Percentiles rank a stretch among this genome's conserved stretches.
Conservation (phyloP, 2,888 invertebrate species). For the Plebejus argus region DNA sequence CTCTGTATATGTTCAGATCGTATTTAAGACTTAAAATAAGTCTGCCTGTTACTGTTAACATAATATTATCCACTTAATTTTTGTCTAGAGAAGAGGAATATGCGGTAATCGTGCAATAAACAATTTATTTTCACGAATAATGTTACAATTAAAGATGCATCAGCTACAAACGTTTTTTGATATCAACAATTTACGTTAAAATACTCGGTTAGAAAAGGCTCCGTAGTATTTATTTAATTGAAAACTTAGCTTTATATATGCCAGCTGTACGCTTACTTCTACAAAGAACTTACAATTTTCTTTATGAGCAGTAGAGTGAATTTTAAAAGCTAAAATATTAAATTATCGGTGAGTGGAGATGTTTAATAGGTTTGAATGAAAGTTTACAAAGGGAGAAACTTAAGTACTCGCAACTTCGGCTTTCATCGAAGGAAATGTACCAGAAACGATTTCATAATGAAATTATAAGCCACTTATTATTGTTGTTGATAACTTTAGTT, state of each 20-base stretch:
- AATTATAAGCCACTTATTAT: constrained; percentile 6
- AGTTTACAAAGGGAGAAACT: constrained; percentile 13
- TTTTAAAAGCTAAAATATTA: background rate
- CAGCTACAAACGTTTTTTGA: too few relatives aligned
- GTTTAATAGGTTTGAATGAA: background rate
- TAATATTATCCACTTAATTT: too few relatives aligned
- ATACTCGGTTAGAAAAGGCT: too few relatives aligned
- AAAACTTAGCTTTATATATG: background rate
- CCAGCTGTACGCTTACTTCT: background rate
- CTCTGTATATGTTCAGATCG: too few relatives aligned
- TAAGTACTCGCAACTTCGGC: background rate
- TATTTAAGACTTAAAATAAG: too few relatives aligned
- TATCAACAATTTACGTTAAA: too few relatives aligned
- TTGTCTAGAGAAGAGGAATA: too few relatives aligned
- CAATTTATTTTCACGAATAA: too few relatives aligned
- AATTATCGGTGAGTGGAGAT: background rate
- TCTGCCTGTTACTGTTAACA: too few relatives aligned
- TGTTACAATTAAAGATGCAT: too few relatives aligned
- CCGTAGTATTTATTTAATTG: too few relatives aligned
- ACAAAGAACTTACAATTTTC: background rate
- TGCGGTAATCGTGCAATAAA: too few relatives aligned
- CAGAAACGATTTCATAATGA: constrained; percentile 1
- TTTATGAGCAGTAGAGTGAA: background rate
- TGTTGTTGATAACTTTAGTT: background rate
- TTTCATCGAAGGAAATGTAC: background rate